Conservation (phyloP, 2,797 vertebrate genomes). For the Decapterus maruadsi region DNA sequence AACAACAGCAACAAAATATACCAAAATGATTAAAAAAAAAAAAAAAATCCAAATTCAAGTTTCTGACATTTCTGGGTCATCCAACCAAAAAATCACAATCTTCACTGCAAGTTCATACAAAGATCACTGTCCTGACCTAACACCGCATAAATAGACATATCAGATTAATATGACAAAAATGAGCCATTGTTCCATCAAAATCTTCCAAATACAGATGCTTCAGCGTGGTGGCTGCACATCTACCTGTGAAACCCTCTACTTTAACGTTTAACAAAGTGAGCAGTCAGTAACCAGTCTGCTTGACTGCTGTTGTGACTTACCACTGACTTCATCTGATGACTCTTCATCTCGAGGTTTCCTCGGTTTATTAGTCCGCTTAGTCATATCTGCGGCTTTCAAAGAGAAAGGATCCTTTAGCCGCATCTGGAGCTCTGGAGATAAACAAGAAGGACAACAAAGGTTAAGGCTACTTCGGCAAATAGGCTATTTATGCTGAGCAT, state of each 20-base stretch:
- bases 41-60: too few relatives aligned
- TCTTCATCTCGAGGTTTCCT: constrained; percentile 93
- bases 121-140: too few relatives aligned
- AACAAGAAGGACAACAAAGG: neutral
- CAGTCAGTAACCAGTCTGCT: too few relatives aligned
- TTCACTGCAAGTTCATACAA: neutral
- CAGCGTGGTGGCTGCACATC: too few relatives aligned
- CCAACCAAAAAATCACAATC: too few relatives aligned
- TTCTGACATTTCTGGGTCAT: too few relatives aligned
- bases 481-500: neutral
- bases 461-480: too few relatives aligned
- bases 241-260: too few relatives aligned
- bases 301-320: constrained; percentile 77
- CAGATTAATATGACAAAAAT: neutral
- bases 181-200: too few relatives aligned
- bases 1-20: neutral
- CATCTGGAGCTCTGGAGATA: constrained; percentile 89
- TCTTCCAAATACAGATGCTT: too few relatives aligned
- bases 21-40: neutral
- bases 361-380: constrained; percentile 92
- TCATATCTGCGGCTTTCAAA: constrained; percentile 90
- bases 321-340: constrained; percentile 96
- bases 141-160: constrained; percentile 1
- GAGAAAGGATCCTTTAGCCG: constrained; percentile 95
- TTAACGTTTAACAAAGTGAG: too few relatives aligned